A percentile compares a stretch with the other conserved stretches of the same genome.
phyloP scores from a whole-genome alignment of 2,113 vertebrate genomes.

The Delphinapterus leucas region DNA sequence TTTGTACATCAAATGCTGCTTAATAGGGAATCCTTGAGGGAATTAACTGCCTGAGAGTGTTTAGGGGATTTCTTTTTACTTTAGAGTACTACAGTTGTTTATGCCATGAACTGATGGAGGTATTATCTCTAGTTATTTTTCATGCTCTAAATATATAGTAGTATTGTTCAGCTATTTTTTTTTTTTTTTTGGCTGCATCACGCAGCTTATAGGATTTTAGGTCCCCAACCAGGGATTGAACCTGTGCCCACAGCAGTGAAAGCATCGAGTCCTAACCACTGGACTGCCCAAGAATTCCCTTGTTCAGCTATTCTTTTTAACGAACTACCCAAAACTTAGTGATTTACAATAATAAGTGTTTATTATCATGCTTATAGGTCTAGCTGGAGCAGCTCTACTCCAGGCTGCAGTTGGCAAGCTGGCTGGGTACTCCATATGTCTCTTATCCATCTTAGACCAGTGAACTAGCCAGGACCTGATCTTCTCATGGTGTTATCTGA shows the following conservation, averaged over 20 bases:
- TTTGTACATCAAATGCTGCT: neutral
- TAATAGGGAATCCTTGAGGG: neutral
- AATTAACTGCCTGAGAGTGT: neutral
- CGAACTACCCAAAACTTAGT: neutral
- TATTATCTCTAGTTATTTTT: neutral
- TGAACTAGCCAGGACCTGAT: neutral
- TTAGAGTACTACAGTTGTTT: neutral
- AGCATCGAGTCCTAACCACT: neutral
- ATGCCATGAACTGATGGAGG: neutral
- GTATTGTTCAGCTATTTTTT: neutral
- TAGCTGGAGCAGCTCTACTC: neutral
- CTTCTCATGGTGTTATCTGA: neutral
- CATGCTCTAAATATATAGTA: neutral
- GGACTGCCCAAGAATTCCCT: neutral
- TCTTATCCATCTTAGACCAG: neutral
- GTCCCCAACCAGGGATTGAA: neutral
- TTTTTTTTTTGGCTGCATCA: neutral
- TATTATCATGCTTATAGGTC: neutral
- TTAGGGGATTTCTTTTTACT: neutral
- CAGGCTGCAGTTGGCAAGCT: neutral
- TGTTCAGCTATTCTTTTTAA: neutral
- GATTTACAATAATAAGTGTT: neutral
- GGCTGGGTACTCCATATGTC: neutral
- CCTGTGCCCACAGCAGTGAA: neutral
- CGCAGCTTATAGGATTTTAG: neutral